Base-by-base conservation (phyloP, 2,797 vertebrate genomes). In the Huso huso region DNA sequence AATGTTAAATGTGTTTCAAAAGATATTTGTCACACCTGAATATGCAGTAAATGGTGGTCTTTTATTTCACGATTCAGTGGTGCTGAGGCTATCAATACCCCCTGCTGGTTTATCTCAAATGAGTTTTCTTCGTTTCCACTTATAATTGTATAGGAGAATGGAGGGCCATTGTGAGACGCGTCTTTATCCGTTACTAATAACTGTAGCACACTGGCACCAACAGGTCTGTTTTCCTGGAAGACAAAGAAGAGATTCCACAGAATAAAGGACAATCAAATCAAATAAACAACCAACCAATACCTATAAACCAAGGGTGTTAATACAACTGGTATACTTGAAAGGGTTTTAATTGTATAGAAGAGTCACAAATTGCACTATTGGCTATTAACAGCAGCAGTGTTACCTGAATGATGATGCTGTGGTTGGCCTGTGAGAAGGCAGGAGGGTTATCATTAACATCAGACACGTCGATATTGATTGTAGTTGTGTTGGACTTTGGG, bases 381-480 rank as follows among this genome's bases (percentile, higher is more conserved):
- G 11, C 15, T 49, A 15, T 53, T 6, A 18, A 52, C 6, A 10
- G 49, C 23, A 49, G n/a, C n/a, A 49, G 0, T 12, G 12, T 71
- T 71, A 98, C 96, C 94, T 97, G 95, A 78, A 99, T 86, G 69
- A 94, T 87, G 6, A 93, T 83, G 0, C 93, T 96, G 73, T 96
- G 91, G 78, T 98, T 99, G 8, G 80, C 89, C 65, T 88, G 91
- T 53, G 83, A 92, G 85, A 99, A 99, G 64, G 86, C 64, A 0
- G 97, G 97, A 0, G 93, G 83, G 61, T 98, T 99, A 85, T 99
- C 97, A 7, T 99, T 99, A 53, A 99, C 87, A 15, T 99, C 97
- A 0, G 96, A 93, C 71, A 99, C 87, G 69, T 99, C 93, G 8
- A 99, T 92, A 82, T 97, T 98, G 65, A 98, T 88, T 0, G 86